Evolutionary conservation across 2,113 vertebrate species (phyloP).

Genomic region (Myrmecophaga tridactyla): DNA sequence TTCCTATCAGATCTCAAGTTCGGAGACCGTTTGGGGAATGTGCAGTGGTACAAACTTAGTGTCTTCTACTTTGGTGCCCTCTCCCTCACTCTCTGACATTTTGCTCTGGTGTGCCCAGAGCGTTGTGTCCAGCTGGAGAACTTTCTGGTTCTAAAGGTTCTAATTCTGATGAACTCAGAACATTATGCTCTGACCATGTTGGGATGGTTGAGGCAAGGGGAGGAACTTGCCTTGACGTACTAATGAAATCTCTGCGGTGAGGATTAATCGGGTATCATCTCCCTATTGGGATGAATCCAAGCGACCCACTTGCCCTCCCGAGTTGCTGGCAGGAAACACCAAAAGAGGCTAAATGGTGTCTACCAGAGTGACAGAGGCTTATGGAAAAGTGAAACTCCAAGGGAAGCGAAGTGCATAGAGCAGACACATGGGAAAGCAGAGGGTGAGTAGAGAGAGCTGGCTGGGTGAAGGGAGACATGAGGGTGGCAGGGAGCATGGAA

Average conservation of each 20-base stretch:
- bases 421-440: background rate
- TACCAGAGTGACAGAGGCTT: background rate
- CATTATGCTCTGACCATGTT: accelerated
- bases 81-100: background rate
- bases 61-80: background rate
- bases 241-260: background rate
- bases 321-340: background rate
- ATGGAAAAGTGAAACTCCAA: background rate
- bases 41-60: accelerated
- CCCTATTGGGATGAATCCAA: background rate
- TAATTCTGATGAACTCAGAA: background rate
- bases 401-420: background rate
- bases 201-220: background rate
- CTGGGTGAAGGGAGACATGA: background rate
- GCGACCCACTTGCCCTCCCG: background rate
- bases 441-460: background rate
- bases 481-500: background rate
- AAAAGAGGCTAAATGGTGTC: background rate
- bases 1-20: background rate
- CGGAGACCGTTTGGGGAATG: background rate
- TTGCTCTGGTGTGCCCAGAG: background rate
- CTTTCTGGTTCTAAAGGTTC: background rate
- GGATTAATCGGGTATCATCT: background rate
- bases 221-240: background rate
- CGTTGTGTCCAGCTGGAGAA: background rate